Evolutionary conservation across 2,797 vertebrate species (phyloP).

Genomic region (Danio albolineatus): DNA sequence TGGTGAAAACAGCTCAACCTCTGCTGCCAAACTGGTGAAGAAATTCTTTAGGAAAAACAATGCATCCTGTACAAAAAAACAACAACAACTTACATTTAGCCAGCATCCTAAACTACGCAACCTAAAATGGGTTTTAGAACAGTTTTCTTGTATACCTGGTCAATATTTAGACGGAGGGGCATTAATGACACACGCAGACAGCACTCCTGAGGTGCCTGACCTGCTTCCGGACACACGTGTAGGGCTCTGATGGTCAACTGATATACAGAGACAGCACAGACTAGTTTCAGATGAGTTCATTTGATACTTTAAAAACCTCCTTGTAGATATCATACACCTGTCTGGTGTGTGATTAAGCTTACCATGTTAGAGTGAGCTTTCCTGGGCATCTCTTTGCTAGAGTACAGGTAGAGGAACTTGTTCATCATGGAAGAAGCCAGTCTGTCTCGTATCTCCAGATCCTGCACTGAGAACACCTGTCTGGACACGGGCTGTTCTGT

Average conservation of each 20-base stretch:
- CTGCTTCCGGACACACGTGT: constrained; percentile 93
- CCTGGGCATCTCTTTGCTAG: constrained; percentile 97
- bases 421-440: constrained; percentile 98
- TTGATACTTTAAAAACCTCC: not conserved
- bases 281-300: not conserved
- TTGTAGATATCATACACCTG: not conserved
- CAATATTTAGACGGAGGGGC: constrained; percentile 97
- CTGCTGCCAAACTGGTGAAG: constrained; percentile 92
- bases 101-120: not conserved
- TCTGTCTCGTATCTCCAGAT: constrained; percentile 94
- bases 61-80: constrained; percentile 83
- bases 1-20: constrained; percentile 92
- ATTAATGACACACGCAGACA: constrained; percentile 93
- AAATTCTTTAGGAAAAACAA: constrained; percentile 99
- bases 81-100: not conserved
- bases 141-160: constrained; percentile 84
- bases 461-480: constrained; percentile 95
- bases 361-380: constrained; percentile 99
- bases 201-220: constrained; percentile 93
- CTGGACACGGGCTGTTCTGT: constrained; percentile 90
- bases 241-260: constrained; percentile 92
- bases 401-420: constrained; percentile 97
- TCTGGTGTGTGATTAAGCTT: constrained; percentile 42
- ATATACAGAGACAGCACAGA: constrained; percentile 32
- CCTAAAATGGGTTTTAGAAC: not conserved